Evolutionary conservation across 1,140 invertebrate genomes (phyloP), one percentile per base, ranked within the genome.

Genomic region (Rhyzopertha dominica): DNA sequence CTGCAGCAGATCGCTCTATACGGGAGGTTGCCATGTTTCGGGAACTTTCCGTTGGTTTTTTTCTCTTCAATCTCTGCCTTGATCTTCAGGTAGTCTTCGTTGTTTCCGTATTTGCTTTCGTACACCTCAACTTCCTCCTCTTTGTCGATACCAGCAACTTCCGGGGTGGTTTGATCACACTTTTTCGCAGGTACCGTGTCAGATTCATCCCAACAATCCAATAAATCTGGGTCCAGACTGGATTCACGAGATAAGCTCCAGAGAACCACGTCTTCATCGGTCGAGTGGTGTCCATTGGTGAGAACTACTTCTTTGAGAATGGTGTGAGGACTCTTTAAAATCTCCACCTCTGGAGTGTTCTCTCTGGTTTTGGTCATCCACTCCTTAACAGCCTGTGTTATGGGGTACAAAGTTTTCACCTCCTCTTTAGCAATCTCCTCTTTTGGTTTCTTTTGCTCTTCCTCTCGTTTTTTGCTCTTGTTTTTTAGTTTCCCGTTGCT

Each of bases 291-390:
- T n/a, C n/a, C 25, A 5, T 28, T 29, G n/a, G 25, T 43, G 8
- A 47, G 28, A 17, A 41, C 16, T 22, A 62, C 55, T 36, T 63
- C 62, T 29, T 48, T 53, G 26, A 52, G 53, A 10, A 66, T 63
- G 1, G 47, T 53, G 8, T 46, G 45, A 2, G 65, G 63, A 31
- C 58, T 62, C 36, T 67, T 67, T 16, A 67, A 52, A 17, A 67
- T 52, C 28, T 67, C 62, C 14, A 65, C 44, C 10, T 67, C 63
- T 0, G 65, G 65, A 5, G 63, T 64, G 5, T 46, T 54, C 49
- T 67, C 63, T 9, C 63, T 51, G 2, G 65, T 65, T 47, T 54
- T 53, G 23, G 30, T 53, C 61, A 67, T 66, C 65, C 65, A 67
- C 23, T 66, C 60, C 34, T 56, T 65, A 5, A 67, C 65, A 8